These are phyloP conservation scores for Pantelozetes paolii DNA, from an alignment of 2,888 invertebrate species.

Conservation along the genomic window DNA sequence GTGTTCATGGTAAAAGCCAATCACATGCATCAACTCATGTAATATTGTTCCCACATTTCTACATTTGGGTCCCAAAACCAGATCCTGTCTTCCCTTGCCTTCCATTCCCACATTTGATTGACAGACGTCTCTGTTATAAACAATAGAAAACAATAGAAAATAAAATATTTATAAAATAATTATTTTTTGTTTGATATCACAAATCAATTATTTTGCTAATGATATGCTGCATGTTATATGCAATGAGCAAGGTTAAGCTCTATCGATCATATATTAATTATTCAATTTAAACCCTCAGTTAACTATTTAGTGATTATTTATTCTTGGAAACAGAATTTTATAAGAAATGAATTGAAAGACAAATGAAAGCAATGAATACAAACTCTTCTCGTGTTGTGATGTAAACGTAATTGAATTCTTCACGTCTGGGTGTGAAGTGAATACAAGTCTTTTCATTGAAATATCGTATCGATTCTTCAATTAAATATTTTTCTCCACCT, in stretches of 20 bases:
- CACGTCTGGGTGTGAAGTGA: background rate
- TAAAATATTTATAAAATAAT: background rate
- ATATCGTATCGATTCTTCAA: background rate
- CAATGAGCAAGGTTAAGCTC: background rate
- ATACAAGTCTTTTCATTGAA: background rate
- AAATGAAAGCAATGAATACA: too few species aligned
- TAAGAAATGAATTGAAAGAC: too few species aligned
- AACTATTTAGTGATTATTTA: too few species aligned
- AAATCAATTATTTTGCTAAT: too few species aligned
- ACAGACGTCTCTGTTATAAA: constrained; percentile 19
- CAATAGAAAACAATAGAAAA: too few species aligned
- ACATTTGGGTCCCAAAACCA: constrained; percentile 30
- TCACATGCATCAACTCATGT: constrained; percentile 37
- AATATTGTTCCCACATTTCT: constrained; percentile 28
- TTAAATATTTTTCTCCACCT: background rate
- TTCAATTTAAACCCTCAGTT: background rate
- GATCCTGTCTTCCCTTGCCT: constrained; percentile 26
- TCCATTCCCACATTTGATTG: constrained; percentile 11
- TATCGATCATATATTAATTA: background rate
- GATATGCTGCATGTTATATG: background rate
- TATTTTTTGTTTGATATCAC: background rate
- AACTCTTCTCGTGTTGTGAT: background rate
- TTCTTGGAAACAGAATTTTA: too few species aligned
- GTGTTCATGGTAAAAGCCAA: constrained; percentile 40
- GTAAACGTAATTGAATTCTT: constrained; percentile 11